Evolutionary conservation across 2,888 invertebrate species (phyloP).

Genomic region (Tryphoninae sp.): DNA sequence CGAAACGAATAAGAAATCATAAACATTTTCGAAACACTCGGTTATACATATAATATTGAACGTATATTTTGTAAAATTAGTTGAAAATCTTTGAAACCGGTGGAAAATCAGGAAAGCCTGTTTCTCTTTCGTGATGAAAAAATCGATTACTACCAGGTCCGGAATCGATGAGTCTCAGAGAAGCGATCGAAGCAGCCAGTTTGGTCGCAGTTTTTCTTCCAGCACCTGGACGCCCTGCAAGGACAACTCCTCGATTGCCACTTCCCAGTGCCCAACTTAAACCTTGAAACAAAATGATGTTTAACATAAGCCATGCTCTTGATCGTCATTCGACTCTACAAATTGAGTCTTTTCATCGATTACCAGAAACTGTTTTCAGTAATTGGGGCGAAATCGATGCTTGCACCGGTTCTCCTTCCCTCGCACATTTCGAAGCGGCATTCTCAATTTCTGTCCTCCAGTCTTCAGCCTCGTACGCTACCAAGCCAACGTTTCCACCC

Average conservation of each 20-base stretch:
- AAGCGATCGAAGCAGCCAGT: conserved; percentile 73
- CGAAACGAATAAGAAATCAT: no score
- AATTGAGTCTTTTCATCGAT: conserved; percentile 9
- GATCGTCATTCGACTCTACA: neutral
- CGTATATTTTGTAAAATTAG: no score
- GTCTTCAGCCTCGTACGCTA: conserved; percentile 69
- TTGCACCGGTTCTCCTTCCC: conserved; percentile 77
- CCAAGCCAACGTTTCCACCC: conserved; percentile 68
- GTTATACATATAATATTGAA: no score
- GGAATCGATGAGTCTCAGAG: conserved; percentile 75
- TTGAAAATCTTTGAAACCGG: neutral
- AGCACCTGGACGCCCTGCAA: conserved; percentile 78
- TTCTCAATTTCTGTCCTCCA: conserved; percentile 77
- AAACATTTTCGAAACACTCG: no score
- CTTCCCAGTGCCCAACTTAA: conserved; percentile 77
- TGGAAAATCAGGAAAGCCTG: no score
- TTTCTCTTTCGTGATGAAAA: no score
- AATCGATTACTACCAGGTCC: conserved; percentile 73
- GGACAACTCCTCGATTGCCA: conserved; percentile 73
- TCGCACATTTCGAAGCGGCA: conserved; percentile 72
- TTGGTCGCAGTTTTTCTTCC: conserved; percentile 76
- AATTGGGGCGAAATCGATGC: conserved; percentile 74
- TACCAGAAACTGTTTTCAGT: conserved; percentile 74
- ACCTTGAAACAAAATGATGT: conserved; percentile 64
- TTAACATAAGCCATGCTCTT: conserved; percentile 3